phyloP scores from a whole-genome alignment of 1,140 invertebrate species.

The Procambarus clarkii region DNA sequence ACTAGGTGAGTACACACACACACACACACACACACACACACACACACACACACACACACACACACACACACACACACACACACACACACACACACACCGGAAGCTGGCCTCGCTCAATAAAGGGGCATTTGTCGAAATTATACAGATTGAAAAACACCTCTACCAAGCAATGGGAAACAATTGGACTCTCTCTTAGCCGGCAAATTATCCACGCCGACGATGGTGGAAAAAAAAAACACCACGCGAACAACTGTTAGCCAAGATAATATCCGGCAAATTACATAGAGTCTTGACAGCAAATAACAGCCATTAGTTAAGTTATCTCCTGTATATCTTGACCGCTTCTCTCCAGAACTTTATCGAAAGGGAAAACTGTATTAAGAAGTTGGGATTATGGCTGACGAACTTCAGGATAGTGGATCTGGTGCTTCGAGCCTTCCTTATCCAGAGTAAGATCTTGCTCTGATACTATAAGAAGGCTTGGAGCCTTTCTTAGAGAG shows the following conservation, averaged over 20 bases:
- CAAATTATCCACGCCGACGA: neutral
- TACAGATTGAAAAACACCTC: neutral
- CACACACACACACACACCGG: neutral
- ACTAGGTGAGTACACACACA: neutral
- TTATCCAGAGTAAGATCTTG: no score
- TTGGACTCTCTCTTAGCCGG: neutral
- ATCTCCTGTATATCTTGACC: neutral
- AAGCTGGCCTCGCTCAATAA: neutral
- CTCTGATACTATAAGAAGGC: no score
- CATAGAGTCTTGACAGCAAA: neutral
- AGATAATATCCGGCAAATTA: neutral
- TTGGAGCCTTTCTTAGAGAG: no score
- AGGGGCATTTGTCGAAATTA: neutral
- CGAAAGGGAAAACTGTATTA: neutral
- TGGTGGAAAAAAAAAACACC: neutral
- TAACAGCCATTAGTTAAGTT: neutral
- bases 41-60: no score
- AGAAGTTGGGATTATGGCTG: neutral
- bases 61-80: no score
- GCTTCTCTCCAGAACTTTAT: neutral
- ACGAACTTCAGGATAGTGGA: no score
- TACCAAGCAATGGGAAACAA: neutral
- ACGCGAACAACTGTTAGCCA: neutral
- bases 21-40: no score
- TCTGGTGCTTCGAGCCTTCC: no score